These are phyloP conservation scores for Agonopterix alstromeriana DNA, from an alignment of 2,888 invertebrate species.

Conservation along the genomic window DNA sequence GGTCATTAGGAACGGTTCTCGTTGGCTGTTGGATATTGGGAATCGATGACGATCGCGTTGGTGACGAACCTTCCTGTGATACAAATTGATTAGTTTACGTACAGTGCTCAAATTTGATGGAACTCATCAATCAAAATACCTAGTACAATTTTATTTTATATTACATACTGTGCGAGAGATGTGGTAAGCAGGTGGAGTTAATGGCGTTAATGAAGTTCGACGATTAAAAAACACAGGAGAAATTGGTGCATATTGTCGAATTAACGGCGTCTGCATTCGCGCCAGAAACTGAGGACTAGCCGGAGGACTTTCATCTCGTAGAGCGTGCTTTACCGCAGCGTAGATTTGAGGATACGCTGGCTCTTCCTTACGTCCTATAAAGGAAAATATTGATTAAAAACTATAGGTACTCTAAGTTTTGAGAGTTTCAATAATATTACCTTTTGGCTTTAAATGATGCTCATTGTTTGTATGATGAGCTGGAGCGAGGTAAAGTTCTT, in stretches of 20 bases:
- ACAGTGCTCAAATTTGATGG: too few relatives aligned
- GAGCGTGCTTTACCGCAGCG: constrained; percentile 14
- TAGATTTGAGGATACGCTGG: not conserved
- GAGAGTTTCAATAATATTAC: constrained; percentile 6
- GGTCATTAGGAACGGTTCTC: too few relatives aligned
- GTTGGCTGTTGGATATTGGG: too few relatives aligned
- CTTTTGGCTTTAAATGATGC: constrained; percentile 18
- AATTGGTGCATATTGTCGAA: constrained; percentile 53
- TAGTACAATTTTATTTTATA: not conserved
- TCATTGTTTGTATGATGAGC: constrained; percentile 13
- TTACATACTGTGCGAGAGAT: not conserved
- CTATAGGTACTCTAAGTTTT: not conserved
- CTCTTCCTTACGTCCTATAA: not conserved
- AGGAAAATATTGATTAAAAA: not conserved
- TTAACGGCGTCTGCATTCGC: constrained; percentile 24
- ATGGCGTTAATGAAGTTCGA: constrained; percentile 23
- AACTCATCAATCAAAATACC: too few relatives aligned
- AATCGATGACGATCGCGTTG: too few relatives aligned
- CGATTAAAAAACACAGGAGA: constrained; percentile 50
- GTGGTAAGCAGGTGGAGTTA: constrained; percentile 22
- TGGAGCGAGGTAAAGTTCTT: constrained; percentile 17
- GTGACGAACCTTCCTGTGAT: too few relatives aligned
- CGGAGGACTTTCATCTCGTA: constrained; percentile 58
- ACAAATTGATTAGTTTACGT: too few relatives aligned
- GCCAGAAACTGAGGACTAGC: constrained; percentile 50